Percentiles rank a stretch among this genome's conserved stretches.
Evolutionary conservation across 1,140 invertebrate species (phyloP).

Genomic region (Vanessa atalanta): DNA sequence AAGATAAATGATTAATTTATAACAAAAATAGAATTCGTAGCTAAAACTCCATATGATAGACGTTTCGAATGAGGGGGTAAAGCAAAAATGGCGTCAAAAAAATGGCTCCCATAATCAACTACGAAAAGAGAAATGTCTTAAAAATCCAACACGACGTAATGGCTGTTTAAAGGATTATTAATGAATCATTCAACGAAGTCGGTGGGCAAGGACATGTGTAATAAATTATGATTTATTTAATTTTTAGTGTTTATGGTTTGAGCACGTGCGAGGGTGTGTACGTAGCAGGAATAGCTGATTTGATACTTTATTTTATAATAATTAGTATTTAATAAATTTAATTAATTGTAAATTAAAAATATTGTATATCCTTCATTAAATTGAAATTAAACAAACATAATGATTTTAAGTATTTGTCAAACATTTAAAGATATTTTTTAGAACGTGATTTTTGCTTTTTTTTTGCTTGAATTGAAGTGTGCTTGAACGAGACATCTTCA

Average conservation of each 20-base stretch:
- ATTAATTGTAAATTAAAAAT: no score
- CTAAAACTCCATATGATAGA: not conserved
- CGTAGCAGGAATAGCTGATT: constrained; percentile 25
- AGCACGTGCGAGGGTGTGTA: constrained; percentile 45
- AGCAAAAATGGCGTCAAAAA: not conserved
- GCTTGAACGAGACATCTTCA: constrained; percentile 7
- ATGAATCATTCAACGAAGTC: not conserved
- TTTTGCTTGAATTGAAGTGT: not conserved
- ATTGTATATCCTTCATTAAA: no score
- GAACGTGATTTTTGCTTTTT: not conserved
- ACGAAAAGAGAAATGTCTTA: not conserved
- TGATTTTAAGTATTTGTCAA: not conserved
- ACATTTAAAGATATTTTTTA: not conserved
- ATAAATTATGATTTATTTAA: constrained; percentile 59
- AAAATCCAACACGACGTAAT: not conserved
- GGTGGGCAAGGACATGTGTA: not conserved
- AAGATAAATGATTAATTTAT: no score
- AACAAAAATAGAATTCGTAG: no score
- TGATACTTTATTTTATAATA: constrained; percentile 37
- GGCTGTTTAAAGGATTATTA: constrained; percentile 9
- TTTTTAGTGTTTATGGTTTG: constrained; percentile 53
- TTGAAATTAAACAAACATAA: no score
- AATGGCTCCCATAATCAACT: not conserved
- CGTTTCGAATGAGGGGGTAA: not conserved
- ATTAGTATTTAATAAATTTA: not conserved